Evolutionary conservation across 1,140 invertebrate genomes (phyloP), one percentile per base, ranked within the genome.

Genomic region (Drosophila varians): DNA sequence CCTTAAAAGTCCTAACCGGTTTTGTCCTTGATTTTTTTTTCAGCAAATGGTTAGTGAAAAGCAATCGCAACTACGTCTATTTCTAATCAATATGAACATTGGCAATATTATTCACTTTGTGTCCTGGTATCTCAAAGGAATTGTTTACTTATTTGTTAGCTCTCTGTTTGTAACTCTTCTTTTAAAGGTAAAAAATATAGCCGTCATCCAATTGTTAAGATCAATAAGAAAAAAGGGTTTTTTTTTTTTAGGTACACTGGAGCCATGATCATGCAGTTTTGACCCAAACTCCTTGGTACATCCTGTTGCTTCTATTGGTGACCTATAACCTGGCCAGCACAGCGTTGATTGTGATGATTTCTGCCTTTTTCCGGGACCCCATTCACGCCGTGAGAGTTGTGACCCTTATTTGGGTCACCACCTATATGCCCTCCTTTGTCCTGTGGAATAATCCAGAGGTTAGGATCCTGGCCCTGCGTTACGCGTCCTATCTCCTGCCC

Each of bases 41-140:
- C 4, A 87, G 82, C 64, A 82, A 71, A 52, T 87, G 31, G 74
- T 87, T 0, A 25, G 6, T 0, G 77, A 87, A n/a, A 87, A 87
- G 7, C 19, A 77, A 5, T 8, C 14, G 0, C 23, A 68, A 5
- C 9, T 77, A 49, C 82, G 74, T n/a, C 21, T 40, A 0, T 88
- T 55, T 25, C 43, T 87, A 8, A 70, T 88, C 19, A 88, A 87
- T 16, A 87, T 86, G 83, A 71, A 54, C 6, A 66, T 88, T 42
- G 47, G 77, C 26, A 87, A 87, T 23, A 5, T 64, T 0, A 47
- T 68, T 4, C 78, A 88, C n/a, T 74, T 72, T 9, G 0, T 52
- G 5, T 34, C 58, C 0, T 87, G 82, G 82, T 88, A 45, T 16
- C 6, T 46, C 12, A 88, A 64, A 26, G 54, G 60, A 0, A 1